Evolutionary conservation across 2,113 vertebrate species (phyloP).

Genomic region (Syngnathus floridae): DNA sequence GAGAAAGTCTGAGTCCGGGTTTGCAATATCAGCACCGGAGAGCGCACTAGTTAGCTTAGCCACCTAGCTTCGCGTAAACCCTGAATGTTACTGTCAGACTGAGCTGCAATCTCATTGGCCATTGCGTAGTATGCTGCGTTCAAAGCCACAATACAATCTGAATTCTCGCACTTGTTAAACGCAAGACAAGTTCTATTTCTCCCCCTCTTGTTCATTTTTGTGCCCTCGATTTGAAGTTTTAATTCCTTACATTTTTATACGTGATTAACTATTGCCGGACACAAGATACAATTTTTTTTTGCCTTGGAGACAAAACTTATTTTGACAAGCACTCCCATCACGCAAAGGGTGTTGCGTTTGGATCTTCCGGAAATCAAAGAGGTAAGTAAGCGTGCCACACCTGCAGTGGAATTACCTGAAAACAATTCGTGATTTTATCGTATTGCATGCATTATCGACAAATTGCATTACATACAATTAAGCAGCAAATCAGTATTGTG

Average conservation of each 20-base stretch:
- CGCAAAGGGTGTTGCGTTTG: background rate
- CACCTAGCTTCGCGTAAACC: slow-evolving; percentile 5
- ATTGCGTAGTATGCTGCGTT: background rate
- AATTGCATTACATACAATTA: background rate
- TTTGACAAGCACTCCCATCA: background rate
- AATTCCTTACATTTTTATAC: background rate
- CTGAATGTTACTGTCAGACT: slow-evolving; percentile 28
- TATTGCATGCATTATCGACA: background rate
- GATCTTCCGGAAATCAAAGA: background rate
- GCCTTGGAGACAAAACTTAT: background rate
- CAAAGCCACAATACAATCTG: background rate
- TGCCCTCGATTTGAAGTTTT: background rate
- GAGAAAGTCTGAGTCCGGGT: background rate
- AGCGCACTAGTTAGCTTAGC: slow-evolving; percentile 28
- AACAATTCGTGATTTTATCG: background rate
- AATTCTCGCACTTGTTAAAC: background rate
- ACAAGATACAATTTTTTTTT: too few species aligned
- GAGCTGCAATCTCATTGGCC: background rate
- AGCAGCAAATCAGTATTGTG: background rate
- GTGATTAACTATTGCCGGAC: too few species aligned
- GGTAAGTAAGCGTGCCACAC: background rate
- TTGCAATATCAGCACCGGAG: slow-evolving; percentile 16
- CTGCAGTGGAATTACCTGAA: background rate
- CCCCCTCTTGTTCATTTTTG: background rate
- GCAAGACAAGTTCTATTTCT: background rate